Evolutionary conservation across 1,140 invertebrate genomes (phyloP), one percentile per base, ranked within the genome.

Genomic region (Panulirus ornatus): DNA sequence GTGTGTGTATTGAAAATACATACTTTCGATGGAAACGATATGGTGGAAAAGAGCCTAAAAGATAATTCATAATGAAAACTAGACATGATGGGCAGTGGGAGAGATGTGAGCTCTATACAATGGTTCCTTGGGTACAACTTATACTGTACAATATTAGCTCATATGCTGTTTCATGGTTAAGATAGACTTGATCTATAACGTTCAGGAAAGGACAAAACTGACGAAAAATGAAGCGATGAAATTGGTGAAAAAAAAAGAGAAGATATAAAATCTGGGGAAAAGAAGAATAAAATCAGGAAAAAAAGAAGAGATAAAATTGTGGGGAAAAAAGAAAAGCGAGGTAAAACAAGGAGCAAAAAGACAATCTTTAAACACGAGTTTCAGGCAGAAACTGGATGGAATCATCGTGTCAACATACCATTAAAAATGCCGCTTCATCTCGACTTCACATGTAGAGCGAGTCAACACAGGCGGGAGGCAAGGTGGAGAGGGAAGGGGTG

Each of bases 401-500:
- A 66, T 66, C n/a, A 66, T 34, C 27, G 58, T 66, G 58, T 66
- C 58, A 66, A 66, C 58, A 66, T 22, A 30, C 58, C 58, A 66
- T 66, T 66, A 66, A 66, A 66, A 66, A 66, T 66, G 58, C 58
- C 30, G n/a, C 58, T 66, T 66, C 58, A 66, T 66, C n/a, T 30
- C 22, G 3, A 27, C 58, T 66, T 66, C 58, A 66, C 58, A 66
- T 30, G 40, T 19, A 75, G 36, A 11, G 19, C 1, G 71, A 75
- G 71, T 40, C 36, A 75, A 44, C 36, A 44, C 16, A n/a, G n/a
- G 34, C 36, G 36, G 19, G 70, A 14, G 14, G 30, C 6, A 2
- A 22, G 70, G 38, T 8, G 40, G 30, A 30, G 71, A 40, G 11
- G n/a, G 70, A 34, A 34, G 30, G 5, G 71, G n/a, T 0, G 36